Conservation (phyloP, 2,113 vertebrate species). For the Perca schrenkii region DNA sequence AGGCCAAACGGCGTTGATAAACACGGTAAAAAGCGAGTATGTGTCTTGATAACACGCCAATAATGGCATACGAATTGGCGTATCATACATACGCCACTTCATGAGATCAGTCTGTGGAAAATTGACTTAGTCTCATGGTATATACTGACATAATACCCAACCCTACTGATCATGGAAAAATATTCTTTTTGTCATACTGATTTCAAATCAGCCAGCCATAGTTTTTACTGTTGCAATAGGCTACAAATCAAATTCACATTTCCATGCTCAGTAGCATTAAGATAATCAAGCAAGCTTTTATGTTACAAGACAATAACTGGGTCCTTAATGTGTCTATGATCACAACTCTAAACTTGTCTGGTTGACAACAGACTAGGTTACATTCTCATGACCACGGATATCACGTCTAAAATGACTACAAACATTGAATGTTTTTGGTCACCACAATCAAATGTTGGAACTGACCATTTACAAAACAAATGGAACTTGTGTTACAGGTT, state of each 20-base stretch:
- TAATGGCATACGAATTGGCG: no score
- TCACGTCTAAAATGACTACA: not conserved
- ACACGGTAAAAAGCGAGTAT: no score
- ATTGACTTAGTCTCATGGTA: no score
- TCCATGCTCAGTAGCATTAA: not conserved
- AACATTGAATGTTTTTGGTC: not conserved
- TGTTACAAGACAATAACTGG: not conserved
- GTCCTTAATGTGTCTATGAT: not conserved
- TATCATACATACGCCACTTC: no score
- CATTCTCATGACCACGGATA: not conserved
- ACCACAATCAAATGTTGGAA: not conserved
- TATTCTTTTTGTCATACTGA: not conserved
- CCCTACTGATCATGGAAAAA: no score
- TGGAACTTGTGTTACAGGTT: slow-evolving; percentile 26
- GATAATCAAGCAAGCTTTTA: not conserved
- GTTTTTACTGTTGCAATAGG: not conserved
- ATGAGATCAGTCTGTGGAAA: no score
- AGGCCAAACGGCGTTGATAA: no score
- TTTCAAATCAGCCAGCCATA: not conserved
- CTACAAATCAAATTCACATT: not conserved
- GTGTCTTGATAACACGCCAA: no score
- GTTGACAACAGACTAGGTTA: not conserved
- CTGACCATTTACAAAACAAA: slow-evolving; percentile 13
- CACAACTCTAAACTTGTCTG: not conserved
- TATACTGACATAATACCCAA: no score